Conservation (phyloP, 2,113 vertebrate genomes). For the Columbina picui region DNA sequence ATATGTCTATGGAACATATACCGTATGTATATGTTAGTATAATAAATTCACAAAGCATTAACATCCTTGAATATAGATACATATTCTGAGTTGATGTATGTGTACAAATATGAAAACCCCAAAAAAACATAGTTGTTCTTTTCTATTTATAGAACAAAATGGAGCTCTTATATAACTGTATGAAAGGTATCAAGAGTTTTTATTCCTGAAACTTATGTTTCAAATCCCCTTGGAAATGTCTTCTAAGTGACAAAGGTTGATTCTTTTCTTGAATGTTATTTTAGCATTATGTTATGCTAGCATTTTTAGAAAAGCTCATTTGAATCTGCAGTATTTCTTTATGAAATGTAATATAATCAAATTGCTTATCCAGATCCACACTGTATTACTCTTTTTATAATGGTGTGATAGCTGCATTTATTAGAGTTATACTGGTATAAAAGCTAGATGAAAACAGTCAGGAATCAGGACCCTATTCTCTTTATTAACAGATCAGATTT, state of each 20-base stretch:
- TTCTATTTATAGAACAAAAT: background rate
- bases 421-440: background rate
- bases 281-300: background rate
- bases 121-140: background rate
- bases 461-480: background rate
- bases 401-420: background rate
- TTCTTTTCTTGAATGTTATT: background rate
- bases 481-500: background rate
- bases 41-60: background rate
- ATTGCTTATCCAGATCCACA: background rate
- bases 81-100: background rate
- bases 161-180: background rate
- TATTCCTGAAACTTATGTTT: background rate
- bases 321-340: background rate
- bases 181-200: background rate
- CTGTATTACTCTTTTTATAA: background rate
- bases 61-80: background rate
- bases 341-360: background rate
- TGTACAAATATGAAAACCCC: background rate
- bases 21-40: no score
- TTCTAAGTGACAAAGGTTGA: background rate
- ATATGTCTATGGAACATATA: background rate
- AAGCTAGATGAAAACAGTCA: background rate
- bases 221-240: background rate
- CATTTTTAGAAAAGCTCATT: constrained; percentile 1